These are phyloP conservation scores for Siphlonurus alternatus DNA, from an alignment of 2,888 invertebrate species.

Conservation along the genomic window DNA sequence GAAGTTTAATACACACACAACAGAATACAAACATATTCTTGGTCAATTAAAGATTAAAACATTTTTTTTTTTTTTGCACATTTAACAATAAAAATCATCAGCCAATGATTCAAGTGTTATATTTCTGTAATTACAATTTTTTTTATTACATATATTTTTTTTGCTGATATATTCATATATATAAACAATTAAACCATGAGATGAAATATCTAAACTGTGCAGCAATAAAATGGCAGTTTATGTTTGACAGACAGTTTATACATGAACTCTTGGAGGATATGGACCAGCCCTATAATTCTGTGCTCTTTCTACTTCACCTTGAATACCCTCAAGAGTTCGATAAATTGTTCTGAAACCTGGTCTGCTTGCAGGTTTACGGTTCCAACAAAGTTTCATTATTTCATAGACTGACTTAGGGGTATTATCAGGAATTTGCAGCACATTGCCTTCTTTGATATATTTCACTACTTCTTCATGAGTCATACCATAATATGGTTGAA, in stretches of 20 bases:
- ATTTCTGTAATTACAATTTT: no score
- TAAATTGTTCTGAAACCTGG: conserved; percentile 73
- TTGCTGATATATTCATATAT: no score
- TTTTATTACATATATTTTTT: no score
- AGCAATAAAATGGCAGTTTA: not conserved
- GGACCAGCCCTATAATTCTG: conserved; percentile 12
- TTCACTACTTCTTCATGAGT: conserved; percentile 94
- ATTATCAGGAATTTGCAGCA: conserved; percentile 78
- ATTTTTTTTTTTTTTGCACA: no score
- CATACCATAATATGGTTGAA: conserved; percentile 94
- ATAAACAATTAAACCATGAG: no score
- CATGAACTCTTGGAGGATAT: conserved; percentile 14
- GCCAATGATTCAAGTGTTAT: no score
- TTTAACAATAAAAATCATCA: no score
- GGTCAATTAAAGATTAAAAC: no score
- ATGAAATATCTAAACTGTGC: no score
- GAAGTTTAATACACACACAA: no score
- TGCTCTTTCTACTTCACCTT: conserved; percentile 24
- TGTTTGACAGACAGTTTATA: conserved; percentile 8
- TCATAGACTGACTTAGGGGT: conserved; percentile 76
- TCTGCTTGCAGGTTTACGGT: conserved; percentile 63
- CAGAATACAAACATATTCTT: no score
- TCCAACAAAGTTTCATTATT: conserved; percentile 89
- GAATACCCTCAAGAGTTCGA: conserved; percentile 56
- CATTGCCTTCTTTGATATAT: conserved; percentile 84